These are phyloP conservation scores for Glareola pratincola DNA, from an alignment of 2,113 vertebrate genomes.

Conservation along the genomic window DNA sequence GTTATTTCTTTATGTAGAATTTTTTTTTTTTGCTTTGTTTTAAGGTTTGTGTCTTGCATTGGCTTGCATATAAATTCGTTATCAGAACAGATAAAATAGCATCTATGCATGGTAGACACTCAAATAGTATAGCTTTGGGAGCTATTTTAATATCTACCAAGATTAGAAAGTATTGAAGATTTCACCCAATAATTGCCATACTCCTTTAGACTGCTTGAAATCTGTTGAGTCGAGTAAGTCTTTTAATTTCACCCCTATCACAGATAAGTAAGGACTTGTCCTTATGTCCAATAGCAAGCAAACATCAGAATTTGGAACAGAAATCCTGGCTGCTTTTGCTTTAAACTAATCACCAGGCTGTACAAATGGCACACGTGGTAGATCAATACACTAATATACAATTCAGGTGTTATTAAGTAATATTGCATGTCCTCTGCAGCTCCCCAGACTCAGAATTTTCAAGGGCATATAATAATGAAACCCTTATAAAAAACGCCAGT, in stretches of 20 bases:
- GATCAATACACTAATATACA: constrained; percentile 9
- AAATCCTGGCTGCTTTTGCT: neutral
- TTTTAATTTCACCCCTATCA: neutral
- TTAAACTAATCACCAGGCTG: neutral
- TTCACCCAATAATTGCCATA: neutral
- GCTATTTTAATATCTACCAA: neutral
- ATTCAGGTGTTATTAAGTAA: constrained; percentile 20
- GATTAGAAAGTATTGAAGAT: constrained; percentile 25
- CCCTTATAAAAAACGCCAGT: neutral
- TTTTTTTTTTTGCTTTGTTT: neutral
- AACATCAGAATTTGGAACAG: neutral
- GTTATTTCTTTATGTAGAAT: constrained; percentile 15
- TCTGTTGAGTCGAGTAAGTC: neutral
- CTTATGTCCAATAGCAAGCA: neutral
- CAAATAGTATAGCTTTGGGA: constrained; percentile 4
- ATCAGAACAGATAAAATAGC: constrained; percentile 4
- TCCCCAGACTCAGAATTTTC: neutral
- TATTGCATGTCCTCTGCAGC: neutral
- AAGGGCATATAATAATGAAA: neutral
- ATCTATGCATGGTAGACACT: neutral
- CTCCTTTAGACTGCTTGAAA: neutral
- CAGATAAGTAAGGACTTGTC: neutral
- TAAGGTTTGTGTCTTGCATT: neutral
- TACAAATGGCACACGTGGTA: neutral
- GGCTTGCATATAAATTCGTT: neutral